These are phyloP conservation scores for Sebastes kiyomatsui DNA, from an alignment of 2,797 vertebrate species.

Conservation along the genomic window DNA sequence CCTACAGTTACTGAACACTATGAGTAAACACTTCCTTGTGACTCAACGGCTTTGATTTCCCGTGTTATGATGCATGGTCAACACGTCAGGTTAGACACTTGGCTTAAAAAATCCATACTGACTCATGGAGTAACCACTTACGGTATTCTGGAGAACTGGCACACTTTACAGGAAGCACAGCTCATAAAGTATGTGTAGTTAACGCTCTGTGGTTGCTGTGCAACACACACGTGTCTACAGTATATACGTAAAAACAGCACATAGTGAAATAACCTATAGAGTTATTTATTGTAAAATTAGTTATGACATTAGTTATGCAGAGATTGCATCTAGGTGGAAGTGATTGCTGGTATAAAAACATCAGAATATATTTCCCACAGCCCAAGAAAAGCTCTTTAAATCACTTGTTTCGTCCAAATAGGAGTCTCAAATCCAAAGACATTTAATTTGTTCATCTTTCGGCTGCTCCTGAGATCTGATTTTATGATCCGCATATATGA, in stretches of 20 bases:
- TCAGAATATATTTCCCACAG: background rate
- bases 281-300: background rate
- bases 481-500: too few relatives aligned
- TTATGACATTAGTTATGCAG: background rate
- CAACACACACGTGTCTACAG: background rate
- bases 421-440: background rate
- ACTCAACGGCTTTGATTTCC: conserved; percentile 43
- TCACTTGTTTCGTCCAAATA: background rate
- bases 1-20: background rate
- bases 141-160: background rate
- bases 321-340: background rate
- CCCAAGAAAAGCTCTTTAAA: background rate
- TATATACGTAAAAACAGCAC: background rate
- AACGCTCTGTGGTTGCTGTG: background rate
- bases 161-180: background rate
- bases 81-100: background rate
- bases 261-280: background rate
- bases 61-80: conserved; percentile 16
- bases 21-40: conserved; percentile 53
- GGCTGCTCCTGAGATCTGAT: too few relatives aligned
- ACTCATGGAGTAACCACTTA: conserved; percentile 35
- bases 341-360: background rate
- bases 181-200: background rate
- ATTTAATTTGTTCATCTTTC: background rate
- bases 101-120: conserved; percentile 32